Evolutionary conservation across 2,797 vertebrate species (phyloP), one percentile per base, ranked within the genome.

Genomic region (Enteromius radiatus): DNA sequence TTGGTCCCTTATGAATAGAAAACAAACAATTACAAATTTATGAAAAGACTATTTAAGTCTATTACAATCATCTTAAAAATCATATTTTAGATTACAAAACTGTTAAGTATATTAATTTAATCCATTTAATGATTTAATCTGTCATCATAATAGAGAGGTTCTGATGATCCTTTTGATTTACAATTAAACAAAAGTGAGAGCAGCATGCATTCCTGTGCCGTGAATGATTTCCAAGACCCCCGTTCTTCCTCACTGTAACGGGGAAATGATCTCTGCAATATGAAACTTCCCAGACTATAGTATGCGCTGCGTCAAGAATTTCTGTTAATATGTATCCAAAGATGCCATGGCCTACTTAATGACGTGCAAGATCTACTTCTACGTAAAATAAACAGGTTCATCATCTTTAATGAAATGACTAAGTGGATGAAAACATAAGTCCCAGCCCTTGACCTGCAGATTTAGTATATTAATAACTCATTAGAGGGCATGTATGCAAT

Each of bases 391-490:
- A 70, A 33, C 63, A 19, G 1, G 11, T 41, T 43, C 6, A 79
- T 28, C 10, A 43, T 56, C 17, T 56, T 56, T 75, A 56, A 75
- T 21, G 5, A n/a, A 73, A 78, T 43, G 49, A 56, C 23, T 8
- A 9, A 11, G n/a, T 19, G 9, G 23, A 59, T 31, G 19, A 59
- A 41, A 28, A 73, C 47, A 11, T 10, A 1, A 12, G 19, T 21
- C 11, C 19, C 70, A n/a, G 70, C 11, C 70, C 10, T 59, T 14
- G n/a, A 14, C 8, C 11, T n/a, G 33, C 31, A 68, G 3, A 41
- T 59, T 78, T 81, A 69, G 85, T 80, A 91, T 89, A 91, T 26
- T 41, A 75, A 56, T 15, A 56, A 17, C 33, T 75, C 52, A 56
- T 54, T 36, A 56, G n/a, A 38, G 28, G 19, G 21, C 28, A n/a